Evolutionary conservation across 2,888 invertebrate genomes (phyloP).

Genomic region (Chloroclystis v-ata): DNA sequence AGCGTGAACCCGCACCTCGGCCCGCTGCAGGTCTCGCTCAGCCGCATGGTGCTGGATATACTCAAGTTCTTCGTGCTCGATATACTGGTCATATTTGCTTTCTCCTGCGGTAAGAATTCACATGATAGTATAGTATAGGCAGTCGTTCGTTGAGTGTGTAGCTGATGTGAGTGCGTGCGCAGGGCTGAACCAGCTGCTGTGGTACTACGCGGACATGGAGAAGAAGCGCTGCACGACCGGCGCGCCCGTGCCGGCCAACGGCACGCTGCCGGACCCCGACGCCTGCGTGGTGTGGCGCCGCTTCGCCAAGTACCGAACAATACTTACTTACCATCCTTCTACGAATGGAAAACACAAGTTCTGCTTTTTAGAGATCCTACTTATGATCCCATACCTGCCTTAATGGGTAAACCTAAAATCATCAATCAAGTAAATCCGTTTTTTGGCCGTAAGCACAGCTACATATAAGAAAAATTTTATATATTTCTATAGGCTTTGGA

Average conservation of each 20-base stretch:
- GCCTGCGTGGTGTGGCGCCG: constrained; percentile 92
- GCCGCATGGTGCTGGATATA: constrained; percentile 96
- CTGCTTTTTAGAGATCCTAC: no score
- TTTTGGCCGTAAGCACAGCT: no score
- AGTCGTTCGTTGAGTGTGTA: no score
- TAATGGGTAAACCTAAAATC: no score
- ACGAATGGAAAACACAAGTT: no score
- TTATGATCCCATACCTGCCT: no score
- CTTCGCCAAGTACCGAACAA: constrained; percentile 86
- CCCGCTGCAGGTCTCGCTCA: constrained; percentile 96
- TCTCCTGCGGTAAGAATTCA: constrained; percentile 97
- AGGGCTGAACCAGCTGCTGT: constrained; percentile 89
- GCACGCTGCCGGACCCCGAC: constrained; percentile 81
- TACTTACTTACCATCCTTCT: neutral
- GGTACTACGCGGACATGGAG: constrained; percentile 96
- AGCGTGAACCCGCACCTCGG: constrained; percentile 98
- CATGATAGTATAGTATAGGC: no score
- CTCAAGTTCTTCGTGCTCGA: constrained; percentile 97
- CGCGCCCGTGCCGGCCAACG: constrained; percentile 58
- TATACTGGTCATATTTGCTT: constrained; percentile 94
- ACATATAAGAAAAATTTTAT: no score
- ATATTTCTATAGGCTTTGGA: no score
- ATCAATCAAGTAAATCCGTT: no score
- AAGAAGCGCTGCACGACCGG: constrained; percentile 85
- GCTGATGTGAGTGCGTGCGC: neutral